phyloP scores from a whole-genome alignment of 2,888 invertebrate genomes.

The Nezara viridula region DNA sequence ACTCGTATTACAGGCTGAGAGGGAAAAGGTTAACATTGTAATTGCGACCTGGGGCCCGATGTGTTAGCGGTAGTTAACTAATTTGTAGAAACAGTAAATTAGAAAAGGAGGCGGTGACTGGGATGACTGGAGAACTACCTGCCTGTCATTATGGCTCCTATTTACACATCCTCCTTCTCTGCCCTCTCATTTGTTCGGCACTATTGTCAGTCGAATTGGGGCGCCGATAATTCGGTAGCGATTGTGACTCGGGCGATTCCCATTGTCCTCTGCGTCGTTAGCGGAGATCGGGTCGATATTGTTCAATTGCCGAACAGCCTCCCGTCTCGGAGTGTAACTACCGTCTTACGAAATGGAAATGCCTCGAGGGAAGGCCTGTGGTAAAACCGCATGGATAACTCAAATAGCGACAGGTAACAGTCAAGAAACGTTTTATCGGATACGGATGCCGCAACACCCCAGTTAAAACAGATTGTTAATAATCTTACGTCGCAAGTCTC shows the following conservation, averaged over 20 bases:
- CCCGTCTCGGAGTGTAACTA: neutral
- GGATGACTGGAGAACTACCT: slow-evolving; percentile 45
- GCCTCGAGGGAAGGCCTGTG: neutral
- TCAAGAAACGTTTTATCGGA: neutral
- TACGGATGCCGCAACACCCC: no score
- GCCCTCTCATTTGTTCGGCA: slow-evolving; percentile 45
- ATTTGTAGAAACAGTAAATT: slow-evolving; percentile 50
- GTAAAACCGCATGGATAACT: neutral
- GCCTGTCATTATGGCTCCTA: slow-evolving; percentile 42
- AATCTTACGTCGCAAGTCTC: no score
- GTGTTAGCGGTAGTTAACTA: slow-evolving; percentile 42
- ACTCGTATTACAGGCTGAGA: neutral
- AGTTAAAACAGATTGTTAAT: no score
- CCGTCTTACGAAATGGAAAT: neutral
- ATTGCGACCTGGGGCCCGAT: neutral
- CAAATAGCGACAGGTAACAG: neutral
- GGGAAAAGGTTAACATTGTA: slow-evolving; percentile 17
- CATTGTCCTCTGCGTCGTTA: slow-evolving; percentile 42
- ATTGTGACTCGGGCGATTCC: slow-evolving; percentile 42
- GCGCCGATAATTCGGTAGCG: slow-evolving; percentile 56
- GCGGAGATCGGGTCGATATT: slow-evolving; percentile 33
- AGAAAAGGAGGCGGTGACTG: slow-evolving; percentile 39
- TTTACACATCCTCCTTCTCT: neutral
- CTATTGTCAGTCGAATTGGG: slow-evolving; percentile 52
- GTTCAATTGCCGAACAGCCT: slow-evolving; percentile 7